Conservation (phyloP, 2,888 invertebrate species). For the Pristionchus maxplancki region DNA sequence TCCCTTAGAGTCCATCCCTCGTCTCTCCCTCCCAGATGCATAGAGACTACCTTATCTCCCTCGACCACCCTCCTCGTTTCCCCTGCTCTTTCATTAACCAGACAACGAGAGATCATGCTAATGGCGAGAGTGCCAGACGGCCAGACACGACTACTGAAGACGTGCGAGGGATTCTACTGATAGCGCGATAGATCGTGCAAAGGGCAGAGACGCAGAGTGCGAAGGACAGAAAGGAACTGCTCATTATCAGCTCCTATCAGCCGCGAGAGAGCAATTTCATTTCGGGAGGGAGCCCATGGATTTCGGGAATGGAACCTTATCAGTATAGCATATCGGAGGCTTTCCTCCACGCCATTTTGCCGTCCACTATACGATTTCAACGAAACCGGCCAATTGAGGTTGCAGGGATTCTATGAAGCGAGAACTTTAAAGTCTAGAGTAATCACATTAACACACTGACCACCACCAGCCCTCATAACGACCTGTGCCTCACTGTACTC, state of each 20-base stretch:
- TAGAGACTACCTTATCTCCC: background rate
- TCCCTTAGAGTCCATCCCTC: background rate
- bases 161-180: conserved; percentile 7
- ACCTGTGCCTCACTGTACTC: background rate
- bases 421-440: too few relatives aligned
- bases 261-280: background rate
- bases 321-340: background rate
- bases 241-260: conserved; percentile 32
- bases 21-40: background rate
- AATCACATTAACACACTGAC: too few relatives aligned
- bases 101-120: background rate
- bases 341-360: too few relatives aligned
- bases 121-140: background rate
- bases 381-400: background rate
- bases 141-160: background rate
- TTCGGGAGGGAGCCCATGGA: background rate
- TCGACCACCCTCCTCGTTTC: background rate
- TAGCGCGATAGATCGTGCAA: background rate
- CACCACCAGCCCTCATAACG: too few relatives aligned
- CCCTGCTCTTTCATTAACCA: background rate
- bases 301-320: conserved; percentile 26
- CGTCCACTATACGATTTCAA: conserved; percentile 17
- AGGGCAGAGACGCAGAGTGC: conserved; percentile 30
- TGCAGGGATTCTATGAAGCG: background rate
- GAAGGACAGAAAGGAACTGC: background rate